Conservation (phyloP, 2,797 vertebrate species). For the Perodicticus potto region DNA sequence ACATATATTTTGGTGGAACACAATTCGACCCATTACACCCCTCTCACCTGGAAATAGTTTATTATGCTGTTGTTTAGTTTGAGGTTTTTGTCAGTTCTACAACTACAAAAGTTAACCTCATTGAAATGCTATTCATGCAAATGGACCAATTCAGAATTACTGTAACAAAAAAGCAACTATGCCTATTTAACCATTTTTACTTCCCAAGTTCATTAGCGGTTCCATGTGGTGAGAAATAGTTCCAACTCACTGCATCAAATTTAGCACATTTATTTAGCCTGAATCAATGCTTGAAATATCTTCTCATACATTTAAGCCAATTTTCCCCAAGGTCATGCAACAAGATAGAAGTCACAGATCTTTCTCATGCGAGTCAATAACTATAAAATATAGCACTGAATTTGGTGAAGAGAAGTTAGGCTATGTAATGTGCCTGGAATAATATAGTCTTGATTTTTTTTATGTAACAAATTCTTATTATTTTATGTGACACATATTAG, state of each 20-base stretch:
- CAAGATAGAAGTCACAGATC: slow-evolving; percentile 71
- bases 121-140: slow-evolving; percentile 68
- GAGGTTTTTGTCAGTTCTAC: slow-evolving; percentile 1
- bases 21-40: background rate
- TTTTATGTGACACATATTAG: slow-evolving; percentile 58
- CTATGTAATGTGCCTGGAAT: slow-evolving; percentile 63
- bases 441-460: slow-evolving; percentile 59
- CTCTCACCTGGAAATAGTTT: slow-evolving; percentile 41
- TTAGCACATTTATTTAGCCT: slow-evolving; percentile 83
- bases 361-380: slow-evolving; percentile 65
- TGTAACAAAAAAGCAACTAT: slow-evolving; percentile 79
- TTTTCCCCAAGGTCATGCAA: slow-evolving; percentile 78
- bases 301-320: slow-evolving; percentile 78
- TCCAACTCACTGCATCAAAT: slow-evolving; percentile 81
- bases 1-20: background rate
- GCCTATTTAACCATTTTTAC: slow-evolving; percentile 80
- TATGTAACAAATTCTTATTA: slow-evolving; percentile 49
- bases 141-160: slow-evolving; percentile 70
- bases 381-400: slow-evolving; percentile 51
- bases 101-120: slow-evolving; percentile 47
- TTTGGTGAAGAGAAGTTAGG: slow-evolving; percentile 33
- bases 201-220: slow-evolving; percentile 79
- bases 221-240: slow-evolving; percentile 78
- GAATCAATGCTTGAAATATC: slow-evolving; percentile 78
- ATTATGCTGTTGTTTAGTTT: slow-evolving; percentile 53